Evolutionary conservation across 92 coral and sea anemone genomes (phyloP), one percentile per base, ranked within the genome.

Genomic region (Zoanthus gigantus): DNA sequence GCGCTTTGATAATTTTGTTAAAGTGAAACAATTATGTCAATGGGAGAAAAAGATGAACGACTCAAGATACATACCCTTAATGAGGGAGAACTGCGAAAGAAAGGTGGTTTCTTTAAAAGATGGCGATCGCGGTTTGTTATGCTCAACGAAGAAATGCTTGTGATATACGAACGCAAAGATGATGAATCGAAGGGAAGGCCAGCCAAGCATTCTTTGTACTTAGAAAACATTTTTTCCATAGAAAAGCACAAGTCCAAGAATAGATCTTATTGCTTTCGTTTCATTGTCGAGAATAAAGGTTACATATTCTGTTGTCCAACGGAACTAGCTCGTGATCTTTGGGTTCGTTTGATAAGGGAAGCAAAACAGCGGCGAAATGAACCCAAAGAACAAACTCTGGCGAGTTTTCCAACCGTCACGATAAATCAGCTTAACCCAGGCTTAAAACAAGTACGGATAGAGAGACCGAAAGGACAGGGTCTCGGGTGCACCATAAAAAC

Each of bases 401-500:
- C 50, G 0, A 95, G 94, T 32, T 91, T 90, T n/a, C 90, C 96
- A 12, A 90, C 97, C 15, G 87, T 95, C 72, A 94, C 92, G 74
- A 97, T 95, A 72, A 92, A 88, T 68, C 94, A 92, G 78, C 83
- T 95, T 45, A 95, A 97, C 13, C 98, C 97, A 1, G 99, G 98
- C 65, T 80, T 97, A 18, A 95, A 97, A 76, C 65, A 98, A 69
- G 81, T 97, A 29, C 91, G 96, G 31, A 92, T 97, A 48, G 93
- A 90, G 30, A 91, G 96, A 65, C 94, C 94, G 57, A 94, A 90
- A 32, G 96, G 96, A 7, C 92, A 92, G 42, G 99, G 98, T 13
- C 91, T 97, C 6, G 99, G 99, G 3, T 96, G 98, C 30, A 91
- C 98, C 4, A 97, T 97, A 17, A 97, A 97, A 78, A 91, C 93